Evolutionary conservation across 1,140 invertebrate genomes (phyloP), one percentile per base, ranked within the genome.

Genomic region (Laupala kohalensis): DNA sequence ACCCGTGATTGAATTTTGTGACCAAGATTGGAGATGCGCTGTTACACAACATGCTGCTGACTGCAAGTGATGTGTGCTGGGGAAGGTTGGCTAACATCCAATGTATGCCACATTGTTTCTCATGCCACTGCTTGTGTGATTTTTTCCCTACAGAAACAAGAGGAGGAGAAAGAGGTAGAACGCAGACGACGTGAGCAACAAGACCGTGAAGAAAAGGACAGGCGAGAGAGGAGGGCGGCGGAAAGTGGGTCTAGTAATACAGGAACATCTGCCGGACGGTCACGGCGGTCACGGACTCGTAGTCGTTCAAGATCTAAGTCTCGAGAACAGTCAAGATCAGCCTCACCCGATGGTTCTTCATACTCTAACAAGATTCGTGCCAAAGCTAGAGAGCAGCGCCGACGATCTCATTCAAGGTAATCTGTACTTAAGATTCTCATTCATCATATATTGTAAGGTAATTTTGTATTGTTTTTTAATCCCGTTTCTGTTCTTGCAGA

Each of bases 111-210:
- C 12, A 27, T 68, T 23, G 29, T 70, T 53, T 53, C 37, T 53
- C 19, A 53, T 53, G 37, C 37, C 9, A 13, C 9, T 53, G 37
- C 19, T 53, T 53, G 37, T 53, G 37, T 53, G 37, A 53, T 53
- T 53, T 53, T 53, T 13, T 53, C 37, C 69, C 26, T 37, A 26
- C 71, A 72, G 71, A 72, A 72, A 53, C 71, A 72, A 26, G 71
- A 72, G 29, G 71, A 72, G 37, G 71, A 72, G 37, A 72, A 72
- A 25, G 71, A 72, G 66, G 71, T 67, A 15, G 71, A 72, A 24
- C 25, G 71, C 26, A 67, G 71, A 53, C 4, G 71, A 15, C 53
- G 70, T 28, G 67, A 72, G 65, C 37, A 53, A 9, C 26, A 68
- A 24, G 71, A 72, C 19, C 63, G 64, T 12, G 70, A 71, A 29